Evolutionary conservation across 2,113 vertebrate genomes (phyloP).

Genomic region (Brienomyrus longianalis): DNA sequence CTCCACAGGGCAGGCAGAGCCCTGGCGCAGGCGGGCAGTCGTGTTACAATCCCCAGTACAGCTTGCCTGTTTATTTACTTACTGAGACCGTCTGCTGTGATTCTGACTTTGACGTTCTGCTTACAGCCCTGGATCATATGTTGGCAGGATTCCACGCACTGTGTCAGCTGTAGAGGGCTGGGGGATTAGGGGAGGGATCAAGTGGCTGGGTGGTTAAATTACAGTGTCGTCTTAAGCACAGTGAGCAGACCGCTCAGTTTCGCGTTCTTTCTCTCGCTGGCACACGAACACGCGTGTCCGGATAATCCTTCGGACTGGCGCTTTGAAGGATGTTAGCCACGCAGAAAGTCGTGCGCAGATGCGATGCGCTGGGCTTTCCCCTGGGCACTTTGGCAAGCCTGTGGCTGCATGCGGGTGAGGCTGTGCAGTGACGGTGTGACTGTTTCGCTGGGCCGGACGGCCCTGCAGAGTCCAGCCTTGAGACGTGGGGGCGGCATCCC

Average conservation of each 20-base stretch:
- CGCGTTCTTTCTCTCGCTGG: background rate
- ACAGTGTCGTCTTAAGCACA: background rate
- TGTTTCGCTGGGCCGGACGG: background rate
- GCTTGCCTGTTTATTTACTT: conserved; percentile 7
- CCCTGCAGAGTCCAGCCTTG: background rate
- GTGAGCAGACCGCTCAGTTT: background rate
- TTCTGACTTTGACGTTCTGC: background rate
- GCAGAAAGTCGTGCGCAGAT: background rate
- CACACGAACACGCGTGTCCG: background rate
- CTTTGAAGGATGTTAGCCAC: background rate
- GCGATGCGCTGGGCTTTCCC: background rate
- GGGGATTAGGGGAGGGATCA: background rate
- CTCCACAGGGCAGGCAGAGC: background rate
- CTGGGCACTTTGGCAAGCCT: background rate
- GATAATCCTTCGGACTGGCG: background rate
- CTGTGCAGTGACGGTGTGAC: background rate
- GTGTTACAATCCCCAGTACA: background rate
- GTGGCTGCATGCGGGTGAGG: background rate
- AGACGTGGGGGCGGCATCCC: background rate
- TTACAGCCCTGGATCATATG: background rate
- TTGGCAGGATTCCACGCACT: background rate
- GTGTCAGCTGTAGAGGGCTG: background rate
- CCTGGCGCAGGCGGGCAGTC: background rate
- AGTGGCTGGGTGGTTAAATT: background rate
- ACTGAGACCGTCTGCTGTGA: background rate